Percentiles rank a stretch among this genome's conserved stretches.
These are phyloP conservation scores for Strigamia transsilvanica DNA, from an alignment of 2,888 invertebrate species.

Conservation along the genomic window DNA sequence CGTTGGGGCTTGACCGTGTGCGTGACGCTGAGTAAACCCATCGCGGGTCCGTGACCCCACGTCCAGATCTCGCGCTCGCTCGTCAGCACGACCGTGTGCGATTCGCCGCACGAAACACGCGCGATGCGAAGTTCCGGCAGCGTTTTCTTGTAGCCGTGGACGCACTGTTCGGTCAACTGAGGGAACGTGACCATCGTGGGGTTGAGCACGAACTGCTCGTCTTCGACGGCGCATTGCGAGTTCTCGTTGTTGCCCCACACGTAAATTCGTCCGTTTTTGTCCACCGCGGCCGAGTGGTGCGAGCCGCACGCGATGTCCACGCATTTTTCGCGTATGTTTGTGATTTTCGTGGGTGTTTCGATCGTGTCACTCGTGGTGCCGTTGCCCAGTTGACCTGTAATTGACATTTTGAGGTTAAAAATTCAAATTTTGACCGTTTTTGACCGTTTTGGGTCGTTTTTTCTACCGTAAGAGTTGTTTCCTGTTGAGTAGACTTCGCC, in stretches of 20 bases:
- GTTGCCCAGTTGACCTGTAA: constrained; percentile 52
- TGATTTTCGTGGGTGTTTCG: constrained; percentile 50
- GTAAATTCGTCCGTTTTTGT: constrained; percentile 61
- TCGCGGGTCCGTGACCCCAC: constrained; percentile 62
- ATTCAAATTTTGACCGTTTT: constrained; percentile 57
- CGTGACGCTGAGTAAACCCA: constrained; percentile 59
- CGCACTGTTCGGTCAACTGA: constrained; percentile 14
- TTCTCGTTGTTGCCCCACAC: constrained; percentile 63
- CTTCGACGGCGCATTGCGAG: constrained; percentile 75
- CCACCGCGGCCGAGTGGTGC: constrained; percentile 68
- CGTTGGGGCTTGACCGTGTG: constrained; percentile 58
- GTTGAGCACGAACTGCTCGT: not conserved
- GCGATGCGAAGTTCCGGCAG: constrained; percentile 57
- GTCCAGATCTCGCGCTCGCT: constrained; percentile 62
- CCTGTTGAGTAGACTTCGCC: constrained; percentile 86
- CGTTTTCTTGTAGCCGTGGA: constrained; percentile 17
- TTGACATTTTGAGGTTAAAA: not conserved
- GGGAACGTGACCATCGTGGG: constrained; percentile 53
- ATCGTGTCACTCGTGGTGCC: not conserved
- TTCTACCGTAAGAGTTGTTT: constrained; percentile 76
- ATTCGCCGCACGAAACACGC: constrained; percentile 61
- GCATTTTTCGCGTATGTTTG: constrained; percentile 74
- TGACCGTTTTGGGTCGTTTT: too few relatives aligned
- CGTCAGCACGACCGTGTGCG: constrained; percentile 62
- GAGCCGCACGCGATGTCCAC: constrained; percentile 78